Base-by-base conservation (phyloP, 2,113 vertebrate genomes). In the Apistogramma diplotaenia region DNA sequence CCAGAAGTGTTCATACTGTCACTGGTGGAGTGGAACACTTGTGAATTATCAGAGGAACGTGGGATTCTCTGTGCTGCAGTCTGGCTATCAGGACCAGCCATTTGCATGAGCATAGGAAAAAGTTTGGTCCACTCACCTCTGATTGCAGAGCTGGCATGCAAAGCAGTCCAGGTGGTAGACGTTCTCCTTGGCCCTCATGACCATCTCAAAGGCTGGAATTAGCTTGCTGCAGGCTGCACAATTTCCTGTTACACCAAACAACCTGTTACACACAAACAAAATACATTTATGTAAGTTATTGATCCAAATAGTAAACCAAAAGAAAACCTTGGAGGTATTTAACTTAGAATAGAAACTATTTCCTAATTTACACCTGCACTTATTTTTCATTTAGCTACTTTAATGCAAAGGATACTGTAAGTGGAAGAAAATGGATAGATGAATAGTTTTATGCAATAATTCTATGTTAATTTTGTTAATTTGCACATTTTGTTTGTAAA, bases 91-190 rank as follows among this genome's bases (percentile, higher is more conserved):
- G 10, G 43, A 74, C 31, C 53, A 29, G 67, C 49, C 49, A 6
- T 57, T 75, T 49, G 71, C 49, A 56, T 57, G 74, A 67, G 29
- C 8, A 3, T 61, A 65, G 11, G 21, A 13, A 33, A 19, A 49
- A 6, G 25, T 21, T 49, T 27, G 37, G 65, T 79, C 18, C 43
- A 92, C 96, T 95, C 92, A 99, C 98, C 98, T 98, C 93, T 99
- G 98, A 94, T 99, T 99, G 90, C 98, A 99, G 92, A 99, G 98
- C 91, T 99, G 98, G 93, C 98, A 99, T 2, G 98, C 98, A 65
- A 99, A 99, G 93, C 98, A 99, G 95, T 99, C 98, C 94, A 99
- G 95, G 94, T 99, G 98, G 94, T 99, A 99, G 89, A 99, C 98
- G 11, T 99, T 99, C 92, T 99, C 98, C 94, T 99, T 99, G 74